Evolutionary conservation across 2,113 vertebrate genomes (phyloP), one percentile per base, ranked within the genome.

Genomic region (Rhizomys pruinosus): DNA sequence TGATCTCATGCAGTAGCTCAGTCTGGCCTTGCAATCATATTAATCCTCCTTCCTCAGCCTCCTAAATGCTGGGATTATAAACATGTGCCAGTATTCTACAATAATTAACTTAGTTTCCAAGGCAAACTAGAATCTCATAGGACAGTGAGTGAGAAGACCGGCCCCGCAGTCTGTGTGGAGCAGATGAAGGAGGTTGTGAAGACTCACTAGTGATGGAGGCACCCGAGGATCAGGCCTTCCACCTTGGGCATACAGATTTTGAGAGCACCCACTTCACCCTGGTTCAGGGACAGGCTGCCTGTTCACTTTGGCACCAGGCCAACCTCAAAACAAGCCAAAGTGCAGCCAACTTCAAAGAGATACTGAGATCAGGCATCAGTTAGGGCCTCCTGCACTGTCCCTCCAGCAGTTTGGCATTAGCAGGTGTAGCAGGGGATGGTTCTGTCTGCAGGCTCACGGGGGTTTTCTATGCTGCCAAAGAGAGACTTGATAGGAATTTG

Each of bases 401-500:
- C 15, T 79, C 63, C 37, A 47, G 61, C 52, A 44, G 42, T 29
- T 0, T 84, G 52, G 59, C 16, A 69, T 34, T 13, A 57, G 69
- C 59, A 59, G 15, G 69, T 7, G 0, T 52, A 57, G 34, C 68
- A 63, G 29, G 34, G 16, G n/a, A 10, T 6, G 23, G 25, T 0
- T 47, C 77, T 79, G 90, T 57, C 81, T 34, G 91, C 29, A 80
- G 90, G 92, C 90, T 90, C 81, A 7, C 79, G 90, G 78, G 57
- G 87, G n/a, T n/a, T 32, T 6, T 61, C 15, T 66, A 52, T 5
- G 39, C 2, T 57, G 11, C 13, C 39, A 37, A 64, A 0, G 73
- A 72, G 87, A 66, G 90, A 74, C 94, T 80, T 79, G 79, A 94
- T 66, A 93, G 0, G 57, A 93, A 91, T 91, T 96, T 96, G 84